A percentile compares a stretch with the other conserved stretches of the same genome.
phyloP scores from a whole-genome alignment of 2,113 vertebrate species.

The Pomatorhinus ruficollis region DNA sequence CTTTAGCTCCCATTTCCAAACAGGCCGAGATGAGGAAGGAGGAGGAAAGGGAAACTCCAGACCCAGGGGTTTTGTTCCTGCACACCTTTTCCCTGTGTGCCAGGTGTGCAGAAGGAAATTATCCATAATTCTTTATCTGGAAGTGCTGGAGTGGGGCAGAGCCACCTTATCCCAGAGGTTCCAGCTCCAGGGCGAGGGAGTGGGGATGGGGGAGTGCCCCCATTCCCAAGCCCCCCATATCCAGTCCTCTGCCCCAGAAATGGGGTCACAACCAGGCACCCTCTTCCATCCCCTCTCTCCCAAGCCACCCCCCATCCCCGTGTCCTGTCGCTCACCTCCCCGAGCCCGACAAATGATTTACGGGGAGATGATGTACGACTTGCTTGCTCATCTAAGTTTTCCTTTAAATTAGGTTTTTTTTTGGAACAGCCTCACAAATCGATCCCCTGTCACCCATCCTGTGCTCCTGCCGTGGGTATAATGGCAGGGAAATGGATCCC shows the following conservation, averaged over 20 bases:
- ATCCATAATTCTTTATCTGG: constrained; percentile 71
- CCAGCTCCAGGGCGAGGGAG: neutral
- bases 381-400: constrained; percentile 38
- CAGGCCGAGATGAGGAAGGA: constrained; percentile 39
- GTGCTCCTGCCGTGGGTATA: neutral
- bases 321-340: neutral
- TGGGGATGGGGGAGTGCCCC: neutral
- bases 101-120: constrained; percentile 77
- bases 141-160: neutral
- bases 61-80: constrained; percentile 56
- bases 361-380: constrained; percentile 2
- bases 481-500: neutral
- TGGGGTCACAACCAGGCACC: fast-evolving
- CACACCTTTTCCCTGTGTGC: constrained; percentile 56
- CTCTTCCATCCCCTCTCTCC: neutral
- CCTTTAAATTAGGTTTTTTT: neutral
- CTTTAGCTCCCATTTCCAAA: constrained; percentile 48
- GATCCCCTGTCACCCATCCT: constrained; percentile 4
- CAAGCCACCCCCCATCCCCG: neutral
- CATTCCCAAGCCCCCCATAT: fast-evolving
- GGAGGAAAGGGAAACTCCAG: constrained; percentile 10
- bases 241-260: neutral
- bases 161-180: neutral
- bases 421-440: constrained; percentile 31
- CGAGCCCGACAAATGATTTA: neutral